Base-by-base conservation (phyloP, 1,140 invertebrate genomes). In the Meloidogyne hapla region DNA sequence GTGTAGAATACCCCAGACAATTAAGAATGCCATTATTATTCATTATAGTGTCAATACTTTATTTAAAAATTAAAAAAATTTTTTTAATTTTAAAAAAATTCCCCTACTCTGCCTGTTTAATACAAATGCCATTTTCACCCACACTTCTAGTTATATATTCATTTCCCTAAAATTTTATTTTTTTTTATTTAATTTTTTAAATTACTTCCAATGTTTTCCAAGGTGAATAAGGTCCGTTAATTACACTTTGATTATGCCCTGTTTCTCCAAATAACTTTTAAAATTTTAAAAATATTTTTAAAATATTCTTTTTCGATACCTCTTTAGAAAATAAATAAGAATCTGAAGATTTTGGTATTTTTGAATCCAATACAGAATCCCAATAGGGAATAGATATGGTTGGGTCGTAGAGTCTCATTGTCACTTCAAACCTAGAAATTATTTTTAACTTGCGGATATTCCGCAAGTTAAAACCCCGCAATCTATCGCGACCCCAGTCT, bases 271-370 rank as follows among this genome's bases (percentile, higher is more conserved):
- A 56, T n/a, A 56, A 56, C 48, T 56, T 56, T 21, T 6, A 56
- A 45, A 45, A 45, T 45, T 45, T 45, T 45, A 15, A 56, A 21
- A n/a, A 21, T 8, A 3, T 15, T 48, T 18, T 48, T 18, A 15
- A 18, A 48, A 6, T 56, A n/a, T n/a, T n/a, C 2, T 13, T 28
- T 73, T 38, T 18, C 1, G 1, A n/a, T n/a, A 42, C 81, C 48
- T 83, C 72, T 0, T 77, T 67, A 9, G 82, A 81, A 80, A 87
- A 89, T 1, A 88, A 62, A 56, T 87, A 82, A 1, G 88, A 89
- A 23, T 83, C 74, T 26, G 75, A 25, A 13, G 84, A 82, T 71
- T 86, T 81, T 0, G 81, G 81, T 63, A 89, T 76, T 65, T 82
- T 83, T 18, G 71, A 65, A 73, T 89, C 88, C 65, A 74, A 23